Evolutionary conservation across 1,140 invertebrate genomes (phyloP), one percentile per base, ranked within the genome.

Genomic region (Lordiphosa clarofinis): DNA sequence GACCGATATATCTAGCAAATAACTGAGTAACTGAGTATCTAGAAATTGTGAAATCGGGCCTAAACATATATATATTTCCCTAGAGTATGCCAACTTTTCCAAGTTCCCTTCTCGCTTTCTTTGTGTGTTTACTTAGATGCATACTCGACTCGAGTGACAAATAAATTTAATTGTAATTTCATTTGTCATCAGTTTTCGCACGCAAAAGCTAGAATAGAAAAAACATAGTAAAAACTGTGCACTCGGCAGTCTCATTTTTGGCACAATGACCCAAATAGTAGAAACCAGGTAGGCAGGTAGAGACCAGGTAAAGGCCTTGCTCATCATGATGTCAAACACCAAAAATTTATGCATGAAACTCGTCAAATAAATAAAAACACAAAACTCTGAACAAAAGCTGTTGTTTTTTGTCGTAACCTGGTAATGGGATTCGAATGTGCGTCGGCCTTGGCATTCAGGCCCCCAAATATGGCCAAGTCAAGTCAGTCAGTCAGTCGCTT

Each of bases 391-490:
- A 67, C 72, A 74, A 71, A 48, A 67, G 73, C 57, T n/a, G 59
- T 63, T 63, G 43, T 65, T 66, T 59, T 53, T 71, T 72, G 1
- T 71, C 64, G 52, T 73, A 76, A 70, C 66, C 31, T 71, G 55
- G 60, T 67, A 82, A 76, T 68, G 56, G 59, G 54, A 39, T 61
- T 55, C 56, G 56, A 40, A 10, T 56, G 46, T 71, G 60, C 61
- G 65, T 61, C 43, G 79, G 50, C 78, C 78, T 84, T 84, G 78
- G 78, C 78, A 84, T 84, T 84, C 78, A 78, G 55, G 60, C 53
- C 56, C 49, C 73, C 78, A 86, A 84, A 84, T 84, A 84, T 86
- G 73, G 78, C 48, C 19, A 48, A 33, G 59, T 62, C 56, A 64
- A 58, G 15, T 15, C 15, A 15, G 15, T n/a, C 1, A 15, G 43